Evolutionary conservation across 2,113 vertebrate species (phyloP).

Genomic region (Vireo altiloquus): DNA sequence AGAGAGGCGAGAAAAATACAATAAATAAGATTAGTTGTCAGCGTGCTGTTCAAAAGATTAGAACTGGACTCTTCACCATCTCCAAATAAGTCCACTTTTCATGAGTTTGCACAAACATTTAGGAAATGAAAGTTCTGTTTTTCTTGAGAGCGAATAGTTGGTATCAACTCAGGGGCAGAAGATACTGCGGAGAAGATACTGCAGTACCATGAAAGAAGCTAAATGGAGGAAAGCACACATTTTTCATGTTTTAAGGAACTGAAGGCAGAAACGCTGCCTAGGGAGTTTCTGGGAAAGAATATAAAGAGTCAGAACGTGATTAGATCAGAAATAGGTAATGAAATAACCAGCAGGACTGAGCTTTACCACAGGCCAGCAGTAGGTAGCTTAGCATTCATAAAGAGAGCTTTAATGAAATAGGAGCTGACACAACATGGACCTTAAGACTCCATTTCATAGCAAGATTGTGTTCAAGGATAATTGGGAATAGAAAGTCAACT

Average conservation of each 20-base stretch:
- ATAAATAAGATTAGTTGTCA: neutral
- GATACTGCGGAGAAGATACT: neutral
- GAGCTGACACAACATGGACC: neutral
- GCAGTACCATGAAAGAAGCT: neutral
- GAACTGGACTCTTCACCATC: neutral
- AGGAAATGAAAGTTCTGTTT: neutral
- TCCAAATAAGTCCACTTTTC: neutral
- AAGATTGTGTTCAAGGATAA: neutral
- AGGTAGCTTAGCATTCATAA: constrained; percentile 31
- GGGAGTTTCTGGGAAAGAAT: constrained; percentile 24
- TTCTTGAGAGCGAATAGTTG: neutral
- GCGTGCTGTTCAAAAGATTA: neutral
- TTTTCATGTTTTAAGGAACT: neutral
- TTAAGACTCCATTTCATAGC: constrained; percentile 22
- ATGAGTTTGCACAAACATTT: neutral
- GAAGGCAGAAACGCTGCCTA: neutral
- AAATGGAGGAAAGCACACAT: neutral
- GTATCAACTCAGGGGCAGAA: neutral
- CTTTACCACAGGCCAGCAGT: constrained; percentile 20
- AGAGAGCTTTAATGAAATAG: constrained; percentile 35
- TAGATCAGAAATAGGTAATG: constrained; percentile 45
- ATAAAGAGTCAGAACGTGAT: constrained; percentile 21
- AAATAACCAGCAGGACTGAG: neutral
- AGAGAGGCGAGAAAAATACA: neutral
- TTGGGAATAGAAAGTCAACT: constrained; percentile 16